Evolutionary conservation across 2,797 vertebrate genomes (phyloP).

Genomic region (Lepidocolaptes lacrymiger): DNA sequence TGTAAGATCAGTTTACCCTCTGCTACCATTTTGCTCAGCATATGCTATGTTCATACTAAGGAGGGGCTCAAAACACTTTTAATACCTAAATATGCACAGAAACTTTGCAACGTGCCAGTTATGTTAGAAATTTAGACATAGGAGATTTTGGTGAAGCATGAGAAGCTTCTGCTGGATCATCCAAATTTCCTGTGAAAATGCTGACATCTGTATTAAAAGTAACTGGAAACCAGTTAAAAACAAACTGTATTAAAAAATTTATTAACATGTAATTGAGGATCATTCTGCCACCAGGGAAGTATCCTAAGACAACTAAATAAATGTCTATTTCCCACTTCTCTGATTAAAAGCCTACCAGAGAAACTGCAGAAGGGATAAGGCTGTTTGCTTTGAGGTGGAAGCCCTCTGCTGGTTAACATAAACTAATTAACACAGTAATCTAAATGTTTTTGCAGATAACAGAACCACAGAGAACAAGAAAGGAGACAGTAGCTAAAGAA

Average conservation of each 20-base stretch:
- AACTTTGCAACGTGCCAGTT: neutral
- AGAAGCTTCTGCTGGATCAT: neutral
- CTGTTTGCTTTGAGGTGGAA: constrained; percentile 46
- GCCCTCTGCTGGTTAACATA: constrained; percentile 65
- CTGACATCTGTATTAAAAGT: neutral
- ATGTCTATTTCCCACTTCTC: neutral
- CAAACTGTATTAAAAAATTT: neutral
- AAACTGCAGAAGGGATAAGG: neutral
- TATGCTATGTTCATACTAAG: neutral
- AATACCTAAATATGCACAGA: neutral
- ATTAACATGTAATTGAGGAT: neutral
- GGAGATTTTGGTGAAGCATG: neutral
- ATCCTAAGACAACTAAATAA: neutral
- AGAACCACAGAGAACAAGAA: constrained; percentile 27
- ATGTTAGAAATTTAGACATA: neutral
- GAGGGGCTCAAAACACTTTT: neutral
- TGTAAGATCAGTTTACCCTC: neutral
- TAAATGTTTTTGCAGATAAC: constrained; percentile 43
- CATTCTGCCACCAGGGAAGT: neutral
- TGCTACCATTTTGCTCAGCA: neutral
- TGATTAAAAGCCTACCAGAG: neutral
- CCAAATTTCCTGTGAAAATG: neutral
- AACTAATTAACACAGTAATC: constrained; percentile 35
- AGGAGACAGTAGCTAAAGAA: neutral
- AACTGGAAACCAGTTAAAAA: neutral